phyloP scores from a whole-genome alignment of 2,113 vertebrate genomes.

The Heloderma charlesbogerti region DNA sequence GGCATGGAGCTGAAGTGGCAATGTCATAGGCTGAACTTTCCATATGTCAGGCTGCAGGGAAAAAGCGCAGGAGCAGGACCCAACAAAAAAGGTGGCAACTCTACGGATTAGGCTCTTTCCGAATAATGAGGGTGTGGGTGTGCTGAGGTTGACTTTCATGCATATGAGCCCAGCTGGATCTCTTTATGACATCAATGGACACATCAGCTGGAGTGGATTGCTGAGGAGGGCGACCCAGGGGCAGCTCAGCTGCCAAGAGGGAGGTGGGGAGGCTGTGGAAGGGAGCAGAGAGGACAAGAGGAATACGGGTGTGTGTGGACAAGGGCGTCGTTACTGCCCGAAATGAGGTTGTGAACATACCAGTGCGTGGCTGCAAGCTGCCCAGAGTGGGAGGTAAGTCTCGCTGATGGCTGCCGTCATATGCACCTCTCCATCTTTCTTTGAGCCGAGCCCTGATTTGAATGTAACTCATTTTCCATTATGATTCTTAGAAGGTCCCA shows the following conservation, averaged over 20 bases:
- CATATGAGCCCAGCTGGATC: neutral
- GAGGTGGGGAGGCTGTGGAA: neutral
- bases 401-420: neutral
- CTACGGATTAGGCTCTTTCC: neutral
- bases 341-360: neutral
- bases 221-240: neutral
- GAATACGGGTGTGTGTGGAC: no score
- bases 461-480: no score
- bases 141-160: neutral
- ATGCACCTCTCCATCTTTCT: neutral
- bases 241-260: neutral
- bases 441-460: neutral
- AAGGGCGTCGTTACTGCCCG: neutral
- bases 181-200: conserved; percentile 7
- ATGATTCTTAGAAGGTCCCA: no score
- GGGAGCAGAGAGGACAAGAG: fast-evolving
- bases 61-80: no score
- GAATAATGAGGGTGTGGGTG: neutral
- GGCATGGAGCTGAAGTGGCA: neutral
- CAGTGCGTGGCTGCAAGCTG: neutral
- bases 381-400: neutral
- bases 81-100: neutral
- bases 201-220: neutral
- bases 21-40: no score
- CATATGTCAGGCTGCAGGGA: neutral